Evolutionary conservation across 1,140 invertebrate genomes (phyloP), one percentile per base, ranked within the genome.

Genomic region (Psilanteris sp.): DNA sequence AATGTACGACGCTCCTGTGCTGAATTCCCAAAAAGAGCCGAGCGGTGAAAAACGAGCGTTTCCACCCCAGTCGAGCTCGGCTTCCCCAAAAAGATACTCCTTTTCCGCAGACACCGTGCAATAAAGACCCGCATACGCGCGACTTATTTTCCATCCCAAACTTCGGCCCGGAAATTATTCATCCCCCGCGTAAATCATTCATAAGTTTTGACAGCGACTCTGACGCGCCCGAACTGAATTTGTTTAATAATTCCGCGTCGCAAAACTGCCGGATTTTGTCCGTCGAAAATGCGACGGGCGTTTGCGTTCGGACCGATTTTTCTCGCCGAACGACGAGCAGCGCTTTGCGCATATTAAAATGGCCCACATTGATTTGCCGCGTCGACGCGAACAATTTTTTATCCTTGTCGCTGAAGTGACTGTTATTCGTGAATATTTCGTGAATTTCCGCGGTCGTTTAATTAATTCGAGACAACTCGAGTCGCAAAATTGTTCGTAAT

Each of bases 21-120:
- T 76, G 72, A 76, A 81, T 79, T 72, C 64, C 62, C 62, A 76
- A 79, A 81, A 76, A 79, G 73, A 67, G 29, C 70, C 67, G 36
- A 27, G 39, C 52, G 50, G 62, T 75, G 55, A 77, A 77, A 77
- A 59, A 68, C 66, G 59, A 61, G 50, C 50, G 34, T 66, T 71
- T 59, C 57, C 18, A 75, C 73, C 66, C 66, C 16, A 55, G 59
- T 46, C 46, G 52, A 67, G 37, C 8, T 11, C 46, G 44, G 39
- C 54, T 64, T n/a, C 54, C 26, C 44, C 8, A 66, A 72, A 72
- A 72, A 64, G 59, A 72, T 64, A 72, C 50, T 43, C 37, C 59
- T 52, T 59, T 66, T 66, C 34, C 34, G 34, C 57, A 57, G 57
- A 57, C 68, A 73, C 68, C 48, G 13, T 32, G 44, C 46, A 43